phyloP scores from a whole-genome alignment of 2,797 vertebrate species.

The Hirundo rustica region DNA sequence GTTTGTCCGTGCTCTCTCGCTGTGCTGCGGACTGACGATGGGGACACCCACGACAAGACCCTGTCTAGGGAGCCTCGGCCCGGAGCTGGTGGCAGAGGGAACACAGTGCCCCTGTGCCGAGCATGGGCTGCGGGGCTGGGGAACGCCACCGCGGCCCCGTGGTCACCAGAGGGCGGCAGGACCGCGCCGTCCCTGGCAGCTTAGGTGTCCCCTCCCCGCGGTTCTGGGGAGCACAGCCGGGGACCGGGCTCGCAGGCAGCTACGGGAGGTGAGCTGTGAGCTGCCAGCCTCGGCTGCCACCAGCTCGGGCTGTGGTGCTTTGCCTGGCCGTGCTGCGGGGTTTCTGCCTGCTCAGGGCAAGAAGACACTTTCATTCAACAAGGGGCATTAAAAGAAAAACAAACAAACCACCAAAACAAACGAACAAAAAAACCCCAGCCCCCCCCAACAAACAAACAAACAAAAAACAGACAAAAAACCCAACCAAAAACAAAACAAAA shows the following conservation, averaged over 20 bases:
- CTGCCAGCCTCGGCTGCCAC: fast-evolving
- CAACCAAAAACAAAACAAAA: too few relatives aligned
- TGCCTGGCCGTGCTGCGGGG: fast-evolving
- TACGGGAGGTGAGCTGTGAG: not conserved
- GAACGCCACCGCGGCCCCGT: not conserved
- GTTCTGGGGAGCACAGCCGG: fast-evolving
- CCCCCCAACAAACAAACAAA: too few relatives aligned
- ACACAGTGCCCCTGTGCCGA: not conserved
- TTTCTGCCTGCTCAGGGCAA: not conserved
- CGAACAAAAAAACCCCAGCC: too few relatives aligned
- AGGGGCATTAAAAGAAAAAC: fast-evolving
- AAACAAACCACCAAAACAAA: too few relatives aligned
- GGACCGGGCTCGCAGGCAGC: not conserved
- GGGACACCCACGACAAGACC: not conserved
- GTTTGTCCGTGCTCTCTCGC: fast-evolving
- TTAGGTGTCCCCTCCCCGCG: fast-evolving
- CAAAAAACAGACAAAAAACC: too few relatives aligned
- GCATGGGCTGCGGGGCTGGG: not conserved
- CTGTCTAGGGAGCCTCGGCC: not conserved
- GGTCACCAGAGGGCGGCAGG: conserved; percentile 34
- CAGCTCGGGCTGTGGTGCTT: not conserved
- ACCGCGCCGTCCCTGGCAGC: not conserved
- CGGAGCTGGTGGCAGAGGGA: not conserved
- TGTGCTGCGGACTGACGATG: fast-evolving
- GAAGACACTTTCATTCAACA: too few relatives aligned